A percentile compares a stretch with the other conserved stretches of the same genome.
Evolutionary conservation across 2,113 vertebrate species (phyloP).

Genomic region (Malurus alboscapulatus): DNA sequence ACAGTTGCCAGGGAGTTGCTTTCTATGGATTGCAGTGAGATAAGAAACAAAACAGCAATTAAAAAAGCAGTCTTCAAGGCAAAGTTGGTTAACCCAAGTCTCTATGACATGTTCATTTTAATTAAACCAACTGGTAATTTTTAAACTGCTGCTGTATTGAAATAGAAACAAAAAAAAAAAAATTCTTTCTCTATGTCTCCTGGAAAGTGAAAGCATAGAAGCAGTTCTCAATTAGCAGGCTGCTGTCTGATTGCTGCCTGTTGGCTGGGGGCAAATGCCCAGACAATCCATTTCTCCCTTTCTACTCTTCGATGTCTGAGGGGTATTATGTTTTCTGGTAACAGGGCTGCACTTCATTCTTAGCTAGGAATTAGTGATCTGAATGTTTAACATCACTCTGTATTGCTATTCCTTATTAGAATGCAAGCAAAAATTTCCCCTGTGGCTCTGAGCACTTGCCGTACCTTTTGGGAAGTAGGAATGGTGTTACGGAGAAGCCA

Average conservation of each 20-base stretch:
- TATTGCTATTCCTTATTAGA: conserved; percentile 56
- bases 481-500: conserved; percentile 55
- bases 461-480: conserved; percentile 86
- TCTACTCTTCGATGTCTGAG: not conserved
- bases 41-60: not conserved
- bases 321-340: not conserved
- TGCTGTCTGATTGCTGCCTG: not conserved
- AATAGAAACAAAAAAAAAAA: not conserved
- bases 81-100: not conserved
- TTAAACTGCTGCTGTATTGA: not conserved
- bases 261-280: not conserved
- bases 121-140: not conserved
- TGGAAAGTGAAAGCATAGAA: conserved; percentile 6
- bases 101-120: not conserved
- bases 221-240: not conserved
- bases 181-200: not conserved
- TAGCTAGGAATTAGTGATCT: conserved; percentile 35
- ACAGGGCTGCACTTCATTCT: conserved; percentile 10
- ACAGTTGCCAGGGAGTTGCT: not conserved
- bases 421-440: conserved; percentile 63
- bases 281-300: not conserved
- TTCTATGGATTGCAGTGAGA: not conserved
- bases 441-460: conserved; percentile 93
- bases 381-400: conserved; percentile 34
- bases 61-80: not conserved